Evolutionary conservation across 2,888 invertebrate species (phyloP).

Genomic region (Iphiclides podalirius): DNA sequence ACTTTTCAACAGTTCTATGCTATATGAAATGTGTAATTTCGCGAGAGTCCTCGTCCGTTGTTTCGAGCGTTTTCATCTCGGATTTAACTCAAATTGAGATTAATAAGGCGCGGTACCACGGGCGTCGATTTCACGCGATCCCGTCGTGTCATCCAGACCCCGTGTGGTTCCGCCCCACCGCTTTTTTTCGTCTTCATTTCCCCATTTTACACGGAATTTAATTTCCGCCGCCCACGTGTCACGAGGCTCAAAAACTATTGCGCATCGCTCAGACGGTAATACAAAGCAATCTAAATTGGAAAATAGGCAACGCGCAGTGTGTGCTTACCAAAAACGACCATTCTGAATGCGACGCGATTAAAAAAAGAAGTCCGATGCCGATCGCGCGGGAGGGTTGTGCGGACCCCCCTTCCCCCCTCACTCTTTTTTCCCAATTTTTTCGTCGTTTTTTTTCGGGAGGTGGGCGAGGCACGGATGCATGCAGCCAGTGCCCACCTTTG

Average conservation of each 20-base stretch:
- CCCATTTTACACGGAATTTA: slow-evolving; percentile 57
- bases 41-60: no score
- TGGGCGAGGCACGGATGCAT: slow-evolving; percentile 75
- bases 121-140: no score
- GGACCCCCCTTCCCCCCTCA: slow-evolving; percentile 48
- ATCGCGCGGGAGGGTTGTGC: slow-evolving; percentile 72
- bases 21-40: no score
- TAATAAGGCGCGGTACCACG: no score
- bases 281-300: slow-evolving; percentile 81
- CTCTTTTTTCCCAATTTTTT: slow-evolving; percentile 38
- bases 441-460: slow-evolving; percentile 73
- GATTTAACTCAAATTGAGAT: no score
- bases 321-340: slow-evolving; percentile 80
- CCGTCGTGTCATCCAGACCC: no score
- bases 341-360: slow-evolving; percentile 78
- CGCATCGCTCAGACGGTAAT: slow-evolving; percentile 78
- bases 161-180: no score
- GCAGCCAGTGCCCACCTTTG: slow-evolving; percentile 77
- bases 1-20: no score
- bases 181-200: no score
- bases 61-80: no score
- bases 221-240: slow-evolving; percentile 73
- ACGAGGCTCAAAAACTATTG: slow-evolving; percentile 77
- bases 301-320: slow-evolving; percentile 79
- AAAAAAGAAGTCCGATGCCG: slow-evolving; percentile 79